Evolutionary conservation across 2,888 invertebrate genomes (phyloP), one percentile per base, ranked within the genome.

Genomic region (Melinaea marsaeus): DNA sequence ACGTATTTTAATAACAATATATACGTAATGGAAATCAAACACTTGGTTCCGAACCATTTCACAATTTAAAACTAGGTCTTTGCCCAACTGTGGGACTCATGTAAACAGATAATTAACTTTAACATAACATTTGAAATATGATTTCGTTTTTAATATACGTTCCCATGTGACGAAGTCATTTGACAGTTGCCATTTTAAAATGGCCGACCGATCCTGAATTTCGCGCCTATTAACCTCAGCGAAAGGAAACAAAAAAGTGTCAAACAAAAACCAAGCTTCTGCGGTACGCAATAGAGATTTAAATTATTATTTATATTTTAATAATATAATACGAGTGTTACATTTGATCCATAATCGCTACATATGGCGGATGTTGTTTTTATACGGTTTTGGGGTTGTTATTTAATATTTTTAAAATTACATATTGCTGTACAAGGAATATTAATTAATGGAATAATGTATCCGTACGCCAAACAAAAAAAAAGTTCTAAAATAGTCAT

Each of bases 331-430:
- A 51, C 32, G 32, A 51, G 32, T 32, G 51, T 51, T 51, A 60
- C 45, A 82, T 80, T 77, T 69, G 79, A 79, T 74, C 73, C 60
- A 48, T 55, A 64, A 57, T 72, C 71, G 68, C 73, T 71, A 70
- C 84, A 85, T 80, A 80, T 83, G 85, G 84, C 79, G 76, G 76
- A 78, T 76, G 72, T 65, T 56, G 77, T 80, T 81, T 82, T 86
- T 85, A 76, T 75, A 73, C 77, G 79, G 79, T 70, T 75, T 78
- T 74, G 55, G 57, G 62, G 59, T 46, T 65, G 61, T 47, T 48
- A 57, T 58, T 55, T 56, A 57, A 59, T 55, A 42, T 32, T 46
- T 35, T 60, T 55, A 45, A 42, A 54, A 60, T 60, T 60, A 54
- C 6, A 9, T 51, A 59, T 47, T 51, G 13, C 13, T 35, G 35